Evolutionary conservation across 2,797 vertebrate genomes (phyloP).

Genomic region (Spinus olivaceus): DNA sequence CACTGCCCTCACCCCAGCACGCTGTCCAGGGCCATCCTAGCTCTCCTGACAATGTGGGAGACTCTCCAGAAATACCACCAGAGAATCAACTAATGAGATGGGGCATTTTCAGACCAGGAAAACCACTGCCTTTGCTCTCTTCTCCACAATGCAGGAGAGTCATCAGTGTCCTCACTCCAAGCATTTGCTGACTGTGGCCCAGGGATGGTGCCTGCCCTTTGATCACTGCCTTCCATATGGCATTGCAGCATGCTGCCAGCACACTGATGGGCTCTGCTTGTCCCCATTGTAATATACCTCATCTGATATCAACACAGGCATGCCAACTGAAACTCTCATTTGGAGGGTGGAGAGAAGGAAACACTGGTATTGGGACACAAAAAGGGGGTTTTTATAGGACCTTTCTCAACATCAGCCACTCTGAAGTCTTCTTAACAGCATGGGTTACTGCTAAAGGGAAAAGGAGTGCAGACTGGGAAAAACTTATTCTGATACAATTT

Average conservation of each 20-base stretch:
- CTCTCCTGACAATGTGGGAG: neutral
- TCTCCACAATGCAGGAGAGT: accelerated
- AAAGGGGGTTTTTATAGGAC: neutral
- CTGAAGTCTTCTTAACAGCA: neutral
- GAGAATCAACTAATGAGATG: neutral
- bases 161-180: neutral
- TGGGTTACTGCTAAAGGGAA: neutral
- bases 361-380: neutral
- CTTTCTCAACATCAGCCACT: neutral
- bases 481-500: neutral
- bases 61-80: neutral
- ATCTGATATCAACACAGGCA: neutral
- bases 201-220: neutral
- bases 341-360: neutral
- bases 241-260: neutral
- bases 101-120: neutral
- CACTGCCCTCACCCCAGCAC: neutral
- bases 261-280: neutral
- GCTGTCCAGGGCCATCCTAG: neutral
- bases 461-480: neutral
- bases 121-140: neutral
- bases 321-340: neutral
- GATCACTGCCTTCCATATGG: neutral
- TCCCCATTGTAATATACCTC: neutral
- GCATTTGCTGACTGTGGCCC: neutral